phyloP scores from a whole-genome alignment of 1,140 invertebrate genomes.

The Arion vulgaris region DNA sequence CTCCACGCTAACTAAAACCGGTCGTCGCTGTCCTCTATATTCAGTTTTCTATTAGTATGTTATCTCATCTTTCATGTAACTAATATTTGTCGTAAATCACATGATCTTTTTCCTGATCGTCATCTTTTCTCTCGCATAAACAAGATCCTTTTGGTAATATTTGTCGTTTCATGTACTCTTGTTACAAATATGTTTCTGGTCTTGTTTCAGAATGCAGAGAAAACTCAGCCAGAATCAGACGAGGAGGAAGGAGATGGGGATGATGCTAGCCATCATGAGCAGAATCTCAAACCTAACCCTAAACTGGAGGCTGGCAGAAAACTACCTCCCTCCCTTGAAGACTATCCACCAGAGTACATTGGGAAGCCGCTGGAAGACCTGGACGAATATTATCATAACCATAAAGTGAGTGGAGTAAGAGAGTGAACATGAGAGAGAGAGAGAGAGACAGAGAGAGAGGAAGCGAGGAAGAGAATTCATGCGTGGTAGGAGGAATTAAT shows the following conservation, averaged over 20 bases:
- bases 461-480: constrained; percentile 18
- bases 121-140: too few relatives aligned
- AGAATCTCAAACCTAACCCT: constrained; percentile 62
- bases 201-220: constrained; percentile 48
- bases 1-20: too few relatives aligned
- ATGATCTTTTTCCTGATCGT: too few relatives aligned
- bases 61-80: too few relatives aligned
- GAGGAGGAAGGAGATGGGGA: constrained; percentile 61
- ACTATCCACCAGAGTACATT: constrained; percentile 60
- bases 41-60: too few relatives aligned
- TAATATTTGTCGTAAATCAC: too few relatives aligned
- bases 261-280: constrained; percentile 54
- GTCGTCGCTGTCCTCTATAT: too few relatives aligned
- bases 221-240: constrained; percentile 50
- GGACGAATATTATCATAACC: constrained; percentile 70
- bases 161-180: too few relatives aligned
- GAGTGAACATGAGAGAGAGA: constrained; percentile 23
- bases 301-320: constrained; percentile 69
- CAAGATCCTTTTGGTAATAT: too few relatives aligned
- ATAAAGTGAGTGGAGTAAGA: constrained; percentile 64
- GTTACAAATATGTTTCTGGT: too few relatives aligned
- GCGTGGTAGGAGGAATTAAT: too few relatives aligned
- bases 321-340: constrained; percentile 65
- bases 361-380: constrained; percentile 71
- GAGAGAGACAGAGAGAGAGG: not conserved